phyloP scores from a whole-genome alignment of 2,888 invertebrate species.

The Xestia rhomboidea region DNA sequence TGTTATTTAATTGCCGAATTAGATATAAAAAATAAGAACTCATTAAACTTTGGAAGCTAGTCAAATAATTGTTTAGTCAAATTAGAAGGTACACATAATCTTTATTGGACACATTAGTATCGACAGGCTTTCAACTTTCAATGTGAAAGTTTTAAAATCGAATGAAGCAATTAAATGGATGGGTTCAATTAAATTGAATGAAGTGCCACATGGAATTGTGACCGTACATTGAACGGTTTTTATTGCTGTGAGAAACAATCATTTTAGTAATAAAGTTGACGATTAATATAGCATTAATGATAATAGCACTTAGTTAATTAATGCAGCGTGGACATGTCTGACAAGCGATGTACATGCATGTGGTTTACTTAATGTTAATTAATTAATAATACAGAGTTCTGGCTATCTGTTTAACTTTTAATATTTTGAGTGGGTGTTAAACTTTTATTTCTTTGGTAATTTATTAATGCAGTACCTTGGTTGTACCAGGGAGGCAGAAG shows the following conservation, averaged over 20 bases:
- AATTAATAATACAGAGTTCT: constrained; percentile 34
- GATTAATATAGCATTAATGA: constrained; percentile 81
- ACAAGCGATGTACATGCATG: constrained; percentile 49
- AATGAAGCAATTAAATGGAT: constrained; percentile 88
- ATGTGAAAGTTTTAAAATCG: constrained; percentile 82
- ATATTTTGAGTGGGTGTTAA: constrained; percentile 21
- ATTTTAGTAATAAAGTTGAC: constrained; percentile 84
- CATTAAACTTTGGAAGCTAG: constrained; percentile 76
- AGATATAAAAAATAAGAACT: constrained; percentile 71
- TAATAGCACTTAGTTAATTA: constrained; percentile 75
- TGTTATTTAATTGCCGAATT: constrained; percentile 70
- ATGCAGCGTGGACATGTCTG: constrained; percentile 54
- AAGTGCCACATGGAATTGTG: constrained; percentile 84
- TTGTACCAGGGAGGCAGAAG: not conserved
- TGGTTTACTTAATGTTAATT: constrained; percentile 36
- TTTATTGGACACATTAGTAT: constrained; percentile 85
- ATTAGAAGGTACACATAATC: constrained; percentile 80
- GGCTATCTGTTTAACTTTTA: constrained; percentile 2
- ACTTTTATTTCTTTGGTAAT: constrained; percentile 1
- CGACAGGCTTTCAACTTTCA: constrained; percentile 84
- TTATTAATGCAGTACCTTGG: not conserved
- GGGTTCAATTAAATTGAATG: constrained; percentile 87
- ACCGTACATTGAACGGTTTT: constrained; percentile 79
- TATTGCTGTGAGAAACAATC: constrained; percentile 89
- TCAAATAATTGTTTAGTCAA: constrained; percentile 78